Evolutionary conservation across 2,888 invertebrate species (phyloP), one percentile per base, ranked within the genome.

Genomic region (Ariolimax columbianus): DNA sequence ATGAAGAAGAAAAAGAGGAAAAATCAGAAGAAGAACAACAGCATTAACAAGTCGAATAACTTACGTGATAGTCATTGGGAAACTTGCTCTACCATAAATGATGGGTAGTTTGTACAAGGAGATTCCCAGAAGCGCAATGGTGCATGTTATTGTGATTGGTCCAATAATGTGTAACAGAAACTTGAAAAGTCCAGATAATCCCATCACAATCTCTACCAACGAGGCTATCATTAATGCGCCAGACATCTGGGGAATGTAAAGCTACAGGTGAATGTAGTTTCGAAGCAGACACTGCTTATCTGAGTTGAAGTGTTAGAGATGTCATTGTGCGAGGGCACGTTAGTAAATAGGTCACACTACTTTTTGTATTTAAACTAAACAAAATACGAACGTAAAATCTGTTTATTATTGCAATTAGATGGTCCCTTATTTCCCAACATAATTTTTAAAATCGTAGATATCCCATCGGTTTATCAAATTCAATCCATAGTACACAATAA

Each of bases 101-200:
- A 85, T 78, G 1, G 85, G 85, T 7, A 85, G 55, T 30, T 33
- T 30, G 72, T 82, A 79, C 30, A 87, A 70, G 0, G 97, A 97
- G n/a, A 97, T 94, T 0, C 97, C 97, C 86, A 97, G 97, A 81
- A 97, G 94, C 0, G 97, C 96, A 23, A 97, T 97, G 0, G 97
- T 97, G 0, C 97, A 97, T 0, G 96, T 97, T 84, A 97, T 97
- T 0, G 97, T 97, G 84, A 97, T 94, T 0, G 97, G 97, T 0
- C 97, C 97, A 80, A 97, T 96, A 91, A 95, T 91, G 73, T 86
- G 86, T 26, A 92, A 77, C 26, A 92, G 43, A 66, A 91, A 82
- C 0, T 91, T 91, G 38, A 92, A 80, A 38, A 91, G 14, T 0
- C 92, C 92, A 0, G 90, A 90, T 63, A 87, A 84, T 26, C 92